phyloP scores from a whole-genome alignment of 2,888 invertebrate genomes.

The Helobdella robusta region DNA sequence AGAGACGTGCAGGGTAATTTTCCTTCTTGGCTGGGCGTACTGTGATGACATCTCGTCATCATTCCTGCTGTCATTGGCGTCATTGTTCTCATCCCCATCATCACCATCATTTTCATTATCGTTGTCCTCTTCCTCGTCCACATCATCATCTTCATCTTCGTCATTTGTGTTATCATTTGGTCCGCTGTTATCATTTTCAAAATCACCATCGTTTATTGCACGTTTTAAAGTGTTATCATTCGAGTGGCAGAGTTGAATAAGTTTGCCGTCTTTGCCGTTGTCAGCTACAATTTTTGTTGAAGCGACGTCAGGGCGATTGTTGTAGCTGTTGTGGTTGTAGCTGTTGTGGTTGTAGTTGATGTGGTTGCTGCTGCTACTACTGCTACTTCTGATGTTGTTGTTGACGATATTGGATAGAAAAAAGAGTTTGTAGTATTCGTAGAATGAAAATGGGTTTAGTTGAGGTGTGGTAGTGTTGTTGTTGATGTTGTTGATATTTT shows the following conservation, averaged over 20 bases:
- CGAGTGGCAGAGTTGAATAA: too few relatives aligned
- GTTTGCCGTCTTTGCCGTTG: too few relatives aligned
- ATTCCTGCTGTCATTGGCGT: not conserved
- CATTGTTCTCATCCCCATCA: not conserved
- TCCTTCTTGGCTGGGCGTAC: too few relatives aligned
- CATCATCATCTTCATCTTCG: not conserved
- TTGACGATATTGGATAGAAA: too few relatives aligned
- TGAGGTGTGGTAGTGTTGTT: not conserved
- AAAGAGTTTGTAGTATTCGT: too few relatives aligned
- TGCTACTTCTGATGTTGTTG: slow-evolving; percentile 5
- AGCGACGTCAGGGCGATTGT: too few relatives aligned
- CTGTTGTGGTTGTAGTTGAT: not conserved
- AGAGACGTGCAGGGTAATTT: too few relatives aligned
- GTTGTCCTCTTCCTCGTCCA: not conserved
- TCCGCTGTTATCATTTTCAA: too few relatives aligned
- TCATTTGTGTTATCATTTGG: not conserved
- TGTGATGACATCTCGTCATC: not conserved
- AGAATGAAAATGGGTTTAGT: too few relatives aligned
- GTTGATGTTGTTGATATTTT: slow-evolving; percentile 20
- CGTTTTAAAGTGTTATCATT: too few relatives aligned
- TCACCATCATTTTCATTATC: not conserved
- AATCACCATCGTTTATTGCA: too few relatives aligned
- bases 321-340: not conserved
- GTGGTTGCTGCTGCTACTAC: not conserved
- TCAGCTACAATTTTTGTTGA: too few relatives aligned